Conservation (phyloP, 2,888 invertebrate genomes). For the Nymphalis c-album region DNA sequence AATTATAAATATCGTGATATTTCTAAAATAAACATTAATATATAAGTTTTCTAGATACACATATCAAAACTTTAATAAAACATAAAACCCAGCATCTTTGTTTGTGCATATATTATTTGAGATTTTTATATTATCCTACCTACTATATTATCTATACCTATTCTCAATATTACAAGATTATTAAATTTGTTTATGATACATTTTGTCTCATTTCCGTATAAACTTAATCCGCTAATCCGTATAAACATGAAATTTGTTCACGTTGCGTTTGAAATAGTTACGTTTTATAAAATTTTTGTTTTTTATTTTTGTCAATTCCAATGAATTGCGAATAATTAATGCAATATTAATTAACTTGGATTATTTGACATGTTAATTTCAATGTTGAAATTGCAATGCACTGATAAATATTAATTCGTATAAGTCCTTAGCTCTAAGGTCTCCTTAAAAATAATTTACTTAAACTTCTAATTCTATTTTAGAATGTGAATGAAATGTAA, state of each 20-base stretch:
- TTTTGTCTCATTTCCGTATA: too few relatives aligned
- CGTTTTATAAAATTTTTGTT: not conserved
- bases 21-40: not conserved
- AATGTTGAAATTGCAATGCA: slow-evolving; percentile 4
- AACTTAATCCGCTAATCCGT: too few relatives aligned
- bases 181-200: too few relatives aligned
- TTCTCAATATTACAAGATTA: too few relatives aligned
- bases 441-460: too few relatives aligned
- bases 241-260: too few relatives aligned
- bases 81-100: slow-evolving; percentile 3
- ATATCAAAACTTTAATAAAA: not conserved
- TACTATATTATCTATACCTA: too few relatives aligned
- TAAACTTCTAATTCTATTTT: too few relatives aligned
- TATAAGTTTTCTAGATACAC: too few relatives aligned
- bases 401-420: slow-evolving; percentile 27
- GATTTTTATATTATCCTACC: not conserved
- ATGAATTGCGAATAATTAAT: not conserved
- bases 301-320: too few relatives aligned
- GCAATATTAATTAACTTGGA: not conserved
- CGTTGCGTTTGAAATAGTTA: too few relatives aligned
- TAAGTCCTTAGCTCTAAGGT: not conserved
- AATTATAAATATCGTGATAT: not conserved
- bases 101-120: not conserved
- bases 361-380: not conserved
- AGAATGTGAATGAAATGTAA: too few relatives aligned